Conservation (phyloP, 2,113 vertebrate genomes). For the Phaethon lepturus region DNA sequence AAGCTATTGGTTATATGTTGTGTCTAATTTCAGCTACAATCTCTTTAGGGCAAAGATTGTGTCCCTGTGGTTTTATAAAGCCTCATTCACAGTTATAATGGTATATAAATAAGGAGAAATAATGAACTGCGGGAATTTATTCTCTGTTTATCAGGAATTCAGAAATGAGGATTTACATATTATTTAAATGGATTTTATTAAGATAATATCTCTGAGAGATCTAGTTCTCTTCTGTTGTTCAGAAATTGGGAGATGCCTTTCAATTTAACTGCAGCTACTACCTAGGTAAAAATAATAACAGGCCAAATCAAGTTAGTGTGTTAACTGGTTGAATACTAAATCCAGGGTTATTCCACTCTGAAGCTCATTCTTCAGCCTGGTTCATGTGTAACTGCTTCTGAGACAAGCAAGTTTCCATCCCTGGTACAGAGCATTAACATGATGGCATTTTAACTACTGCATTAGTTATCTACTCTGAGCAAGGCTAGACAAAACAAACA, state of each 20-base stretch:
- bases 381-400: background rate
- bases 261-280: background rate
- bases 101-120: background rate
- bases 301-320: background rate
- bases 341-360: background rate
- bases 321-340: background rate
- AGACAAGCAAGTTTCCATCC: background rate
- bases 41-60: constrained; percentile 31
- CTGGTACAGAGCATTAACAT: background rate
- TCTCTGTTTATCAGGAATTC: background rate
- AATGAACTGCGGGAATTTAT: background rate
- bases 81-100: background rate
- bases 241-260: background rate
- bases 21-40: constrained; percentile 45
- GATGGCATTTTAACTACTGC: background rate
- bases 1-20: background rate
- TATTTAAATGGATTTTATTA: background rate
- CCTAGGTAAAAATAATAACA: background rate
- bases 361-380: background rate
- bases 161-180: background rate
- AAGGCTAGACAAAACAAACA: constrained; percentile 26
- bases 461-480: background rate
- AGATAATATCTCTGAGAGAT: background rate
- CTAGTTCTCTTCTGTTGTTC: background rate
- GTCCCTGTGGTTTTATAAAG: constrained; percentile 39